Base-by-base conservation (phyloP, 92 coral and sea anemone genomes). In the Parazoanthus swiftii region DNA sequence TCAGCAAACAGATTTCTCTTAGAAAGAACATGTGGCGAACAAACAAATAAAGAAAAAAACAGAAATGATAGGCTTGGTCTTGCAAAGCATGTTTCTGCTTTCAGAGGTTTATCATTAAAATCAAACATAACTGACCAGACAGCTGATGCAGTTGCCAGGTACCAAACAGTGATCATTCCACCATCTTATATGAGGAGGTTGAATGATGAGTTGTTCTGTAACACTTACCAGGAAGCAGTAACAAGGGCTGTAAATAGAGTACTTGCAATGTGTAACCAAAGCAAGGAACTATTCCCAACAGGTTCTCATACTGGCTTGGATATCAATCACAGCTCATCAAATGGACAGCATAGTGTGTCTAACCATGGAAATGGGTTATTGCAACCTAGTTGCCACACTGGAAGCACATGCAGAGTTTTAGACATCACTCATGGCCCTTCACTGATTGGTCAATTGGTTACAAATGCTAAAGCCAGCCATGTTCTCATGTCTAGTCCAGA, bases 161-260 rank as follows among this genome's bases (percentile, higher is more conserved):
- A 1, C 0, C 86, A 23, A 54, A 70, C 63, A 46, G 74, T 88
- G 1, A 85, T 91, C 39, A 86, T 97, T 51, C 97, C 98, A 18
- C 94, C 94, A 33, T 89, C 95, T 42, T 92, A 91, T 72, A 90
- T 97, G 90, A 80, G 94, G 38, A 90, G 92, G 71, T 81, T 93
- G 76, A 97, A 97, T 83, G 99, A 97, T 81, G 77, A 21, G 4
- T 43, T 68, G 58, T 95, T 92, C 72, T 90, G 85, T 42, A 76
- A 80, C 44, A 81, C 89, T 8, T 92, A 78, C 86, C 77, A 85
- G 21, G 91, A 76, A 43, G 95, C 92, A 8, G 82, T 97, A 73
- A 59, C 75, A 16, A 76, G 42, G 66, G 90, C 98, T 26, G 67
- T 92, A 20, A 88, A 87, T 26, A 79, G 70, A 63, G 85, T 86